Evolutionary conservation across 2,888 invertebrate genomes (phyloP), one percentile per base, ranked within the genome.

Genomic region (Pollenia labialis): DNA sequence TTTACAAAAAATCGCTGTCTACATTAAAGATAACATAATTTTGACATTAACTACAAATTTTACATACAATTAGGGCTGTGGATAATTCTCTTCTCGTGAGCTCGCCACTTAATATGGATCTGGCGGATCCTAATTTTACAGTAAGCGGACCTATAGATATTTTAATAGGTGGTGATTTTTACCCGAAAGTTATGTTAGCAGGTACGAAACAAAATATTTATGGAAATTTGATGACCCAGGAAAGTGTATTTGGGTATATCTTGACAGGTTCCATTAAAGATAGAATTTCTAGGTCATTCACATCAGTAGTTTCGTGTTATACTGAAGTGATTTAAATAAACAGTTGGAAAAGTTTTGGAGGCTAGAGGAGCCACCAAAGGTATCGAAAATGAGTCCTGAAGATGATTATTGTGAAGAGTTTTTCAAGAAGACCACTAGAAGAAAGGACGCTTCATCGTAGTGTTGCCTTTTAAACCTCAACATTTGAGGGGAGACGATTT

Each of bases 191-290:
- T 12, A 46, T 46, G 46, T 46, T 46, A 46, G 12, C 11, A 46
- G 46, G 46, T 10, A 11, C 46, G 46, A 46, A 46, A 46, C 46
- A 46, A 0, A 46, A 46, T 76, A 12, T 46, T 46, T 46, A 11
- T 11, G 46, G 46, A 46, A 46, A 46, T 46, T 10, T 46, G 46
- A 46, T 46, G 42, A 69, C 79, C n/a, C 48, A 74, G 40, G 74
- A 74, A 74, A 74, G 60, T n/a, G n/a, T 11, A 42, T 62, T 62
- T 42, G 42, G 60, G 7, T 62, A 42, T 16, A 42, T 62, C n/a
- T 62, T 62, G 60, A 62, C 60, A n/a, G 60, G 60, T 42, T 16
- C 40, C 14, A 14, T 50, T 14, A 16, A 50, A 50, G n/a, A 50
- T 14, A 50, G 14, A 16, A 9, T n/a, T 42, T 10, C 40, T 32